These are phyloP conservation scores for Coilia nasus DNA, from an alignment of 2,797 vertebrate species.

Conservation along the genomic window DNA sequence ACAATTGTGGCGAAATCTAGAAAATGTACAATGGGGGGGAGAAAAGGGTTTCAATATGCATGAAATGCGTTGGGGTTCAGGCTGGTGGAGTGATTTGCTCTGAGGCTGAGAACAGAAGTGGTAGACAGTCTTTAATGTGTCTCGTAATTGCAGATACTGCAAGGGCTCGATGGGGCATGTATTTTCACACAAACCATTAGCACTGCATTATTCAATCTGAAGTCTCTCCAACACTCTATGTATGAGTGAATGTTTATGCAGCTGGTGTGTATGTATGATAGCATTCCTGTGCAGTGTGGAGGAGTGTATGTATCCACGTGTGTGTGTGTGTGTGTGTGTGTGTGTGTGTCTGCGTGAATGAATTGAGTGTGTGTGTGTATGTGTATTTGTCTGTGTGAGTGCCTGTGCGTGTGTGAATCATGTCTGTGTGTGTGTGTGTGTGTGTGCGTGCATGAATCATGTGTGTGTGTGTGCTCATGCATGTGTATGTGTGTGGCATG, in stretches of 20 bases:
- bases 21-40: background rate
- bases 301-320: background rate
- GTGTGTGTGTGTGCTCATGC: background rate
- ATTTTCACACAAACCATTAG: background rate
- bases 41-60: background rate
- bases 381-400: background rate
- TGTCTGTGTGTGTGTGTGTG: background rate
- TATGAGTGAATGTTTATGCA: background rate
- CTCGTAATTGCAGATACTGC: background rate
- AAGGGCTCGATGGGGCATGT: background rate
- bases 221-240: background rate
- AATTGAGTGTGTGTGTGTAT: background rate
- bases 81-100: background rate
- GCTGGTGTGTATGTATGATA: too few relatives aligned
- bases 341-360: background rate
- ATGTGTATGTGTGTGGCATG: background rate
- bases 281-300: too few relatives aligned
- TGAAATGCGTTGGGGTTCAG: background rate
- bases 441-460: background rate
- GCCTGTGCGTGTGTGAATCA: background rate
- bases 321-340: background rate
- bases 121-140: conserved; percentile 3
- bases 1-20: background rate
- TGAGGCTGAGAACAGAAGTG: background rate
- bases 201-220: conserved; percentile 12